Evolutionary conservation across 2,113 vertebrate genomes (phyloP), one percentile per base, ranked within the genome.

Genomic region (Hippocampus guttulatus): DNA sequence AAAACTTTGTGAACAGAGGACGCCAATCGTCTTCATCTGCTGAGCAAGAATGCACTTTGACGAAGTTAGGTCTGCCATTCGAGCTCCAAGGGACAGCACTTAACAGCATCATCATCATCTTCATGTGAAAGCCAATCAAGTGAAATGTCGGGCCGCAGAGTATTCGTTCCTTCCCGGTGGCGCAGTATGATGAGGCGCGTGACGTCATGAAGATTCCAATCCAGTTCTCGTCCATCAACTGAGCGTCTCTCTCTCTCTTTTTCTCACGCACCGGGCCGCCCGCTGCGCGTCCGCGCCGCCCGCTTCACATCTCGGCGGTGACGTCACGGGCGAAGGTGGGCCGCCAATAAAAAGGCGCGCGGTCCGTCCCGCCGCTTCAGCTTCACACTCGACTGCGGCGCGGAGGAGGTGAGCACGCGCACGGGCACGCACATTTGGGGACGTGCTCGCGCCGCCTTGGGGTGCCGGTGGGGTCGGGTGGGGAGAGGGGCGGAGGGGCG

Each of bases 311-410:
- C n/a, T 7, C 20, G 62, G 11, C 6, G 0, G 14, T 65, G 64
- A 65, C 64, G 64, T 65, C 64, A 65, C 64, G 1, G 40, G 14
- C 41, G 64, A 65, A 65, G 64, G 64, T 65, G 64, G 58, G 64
- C 25, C 41, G 63, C 12, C 38, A 47, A 65, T 65, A 65, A 65
- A 47, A 65, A 25, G 41, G 58, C 15, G 58, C 58, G 27, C 55
- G 25, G 25, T 60, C 57, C 64, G 41, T 49, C 43, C 25, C 64
- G 1, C 47, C 23, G 63, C 63, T 25, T 47, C 63, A 47, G 45
- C 41, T 47, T 47, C 21, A 15, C 33, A 20, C 61, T 63, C 61
- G 49, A 52, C 76, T 61, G 73, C 71, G 75, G 67, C 41, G 69
- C 57, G 41, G 20, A 16, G 47, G 70, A 69, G 49, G 40, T 54